Evolutionary conservation across 1,140 invertebrate species (phyloP).

Genomic region (Adelges cooleyi): DNA sequence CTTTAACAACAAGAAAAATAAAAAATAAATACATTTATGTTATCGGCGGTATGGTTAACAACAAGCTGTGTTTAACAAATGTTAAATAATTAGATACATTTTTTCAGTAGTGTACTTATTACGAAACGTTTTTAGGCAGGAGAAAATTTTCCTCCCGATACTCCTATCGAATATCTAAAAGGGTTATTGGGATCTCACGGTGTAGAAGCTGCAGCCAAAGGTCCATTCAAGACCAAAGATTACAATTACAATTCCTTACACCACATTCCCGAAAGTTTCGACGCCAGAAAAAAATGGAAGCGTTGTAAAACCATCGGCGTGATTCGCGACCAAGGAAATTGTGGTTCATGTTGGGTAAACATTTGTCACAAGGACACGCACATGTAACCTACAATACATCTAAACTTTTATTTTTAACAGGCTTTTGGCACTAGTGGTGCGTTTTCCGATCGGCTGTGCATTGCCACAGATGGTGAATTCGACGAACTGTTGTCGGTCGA

Average conservation of each 20-base stretch:
- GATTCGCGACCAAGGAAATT: conserved; percentile 61
- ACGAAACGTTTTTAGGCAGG: not conserved
- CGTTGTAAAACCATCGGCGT: conserved; percentile 60
- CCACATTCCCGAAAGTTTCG: conserved; percentile 59
- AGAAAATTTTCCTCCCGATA: not conserved
- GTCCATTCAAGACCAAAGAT: not conserved
- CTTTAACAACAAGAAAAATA: too few species aligned
- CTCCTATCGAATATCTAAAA: not conserved
- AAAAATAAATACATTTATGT: too few species aligned
- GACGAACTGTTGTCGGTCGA: conserved; percentile 49
- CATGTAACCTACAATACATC: too few species aligned
- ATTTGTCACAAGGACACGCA: not conserved
- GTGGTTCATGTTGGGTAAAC: conserved; percentile 43
- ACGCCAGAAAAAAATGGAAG: conserved; percentile 66
- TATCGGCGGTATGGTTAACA: too few species aligned
- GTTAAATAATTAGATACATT: too few species aligned
- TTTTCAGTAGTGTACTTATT: too few species aligned
- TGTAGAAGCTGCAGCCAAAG: not conserved
- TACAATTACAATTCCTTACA: not conserved
- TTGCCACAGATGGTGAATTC: conserved; percentile 44
- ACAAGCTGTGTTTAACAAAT: too few species aligned
- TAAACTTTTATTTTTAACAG: conserved; percentile 37
- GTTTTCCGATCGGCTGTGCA: conserved; percentile 58
- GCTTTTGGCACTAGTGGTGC: conserved; percentile 36
- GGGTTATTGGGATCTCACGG: not conserved